Percentiles rank a stretch among this genome's conserved stretches.
Evolutionary conservation across 2,113 vertebrate genomes (phyloP).

Genomic region (Protobothrops flavoviridis): DNA sequence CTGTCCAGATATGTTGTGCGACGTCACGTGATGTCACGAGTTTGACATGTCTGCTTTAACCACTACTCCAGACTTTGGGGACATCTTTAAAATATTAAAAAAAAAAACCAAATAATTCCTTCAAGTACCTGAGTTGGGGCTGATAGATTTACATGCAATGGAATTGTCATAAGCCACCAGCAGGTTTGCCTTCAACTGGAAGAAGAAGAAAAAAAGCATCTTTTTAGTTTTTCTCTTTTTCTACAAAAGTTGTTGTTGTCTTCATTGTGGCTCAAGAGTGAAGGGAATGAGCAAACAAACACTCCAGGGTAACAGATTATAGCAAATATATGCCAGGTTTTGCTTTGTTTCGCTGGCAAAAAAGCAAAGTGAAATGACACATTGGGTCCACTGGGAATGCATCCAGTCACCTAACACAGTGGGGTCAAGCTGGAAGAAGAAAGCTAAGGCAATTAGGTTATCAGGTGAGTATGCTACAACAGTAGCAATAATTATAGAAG

Average conservation of each 20-base stretch:
- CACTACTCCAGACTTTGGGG: not conserved
- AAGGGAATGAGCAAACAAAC: conserved; percentile 45
- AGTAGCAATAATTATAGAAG: not conserved
- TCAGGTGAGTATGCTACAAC: not conserved
- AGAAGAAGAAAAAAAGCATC: conserved; percentile 46
- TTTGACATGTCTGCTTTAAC: no score
- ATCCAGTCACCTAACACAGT: conserved; percentile 24
- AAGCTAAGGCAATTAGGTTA: not conserved
- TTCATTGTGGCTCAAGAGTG: conserved; percentile 34
- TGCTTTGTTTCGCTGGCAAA: conserved; percentile 29
- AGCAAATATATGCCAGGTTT: conserved; percentile 40
- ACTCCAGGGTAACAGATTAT: conserved; percentile 48
- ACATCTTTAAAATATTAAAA: not conserved
- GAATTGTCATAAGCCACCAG: conserved; percentile 44
- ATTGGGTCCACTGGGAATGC: conserved; percentile 26
- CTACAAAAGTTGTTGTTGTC: not conserved
- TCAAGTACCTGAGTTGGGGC: not conserved
- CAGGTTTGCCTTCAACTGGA: conserved; percentile 44
- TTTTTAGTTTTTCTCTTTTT: conserved; percentile 12
- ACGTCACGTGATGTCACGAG: no score
- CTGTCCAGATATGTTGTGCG: no score
- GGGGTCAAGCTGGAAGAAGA: not conserved
- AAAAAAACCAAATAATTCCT: conserved; percentile 1
- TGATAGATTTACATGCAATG: conserved; percentile 12
- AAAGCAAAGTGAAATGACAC: conserved; percentile 42